Evolutionary conservation across 2,113 vertebrate species (phyloP).

Genomic region (Meles meles): DNA sequence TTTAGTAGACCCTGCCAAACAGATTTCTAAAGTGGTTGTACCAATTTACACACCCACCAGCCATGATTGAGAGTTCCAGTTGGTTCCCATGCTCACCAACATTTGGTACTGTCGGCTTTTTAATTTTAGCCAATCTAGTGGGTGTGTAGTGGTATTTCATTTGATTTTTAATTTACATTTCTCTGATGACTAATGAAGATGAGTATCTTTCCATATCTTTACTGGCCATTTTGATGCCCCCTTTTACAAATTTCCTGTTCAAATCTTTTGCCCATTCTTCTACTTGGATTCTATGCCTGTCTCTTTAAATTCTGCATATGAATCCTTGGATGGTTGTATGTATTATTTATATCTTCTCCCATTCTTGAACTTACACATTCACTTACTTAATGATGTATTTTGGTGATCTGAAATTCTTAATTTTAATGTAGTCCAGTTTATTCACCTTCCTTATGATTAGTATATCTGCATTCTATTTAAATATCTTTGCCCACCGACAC

Average conservation of each 20-base stretch:
- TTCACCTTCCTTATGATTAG: background rate
- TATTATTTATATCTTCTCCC: background rate
- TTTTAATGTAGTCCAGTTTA: background rate
- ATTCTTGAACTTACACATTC: background rate
- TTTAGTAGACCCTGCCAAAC: constrained; percentile 13
- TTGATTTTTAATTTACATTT: constrained; percentile 50
- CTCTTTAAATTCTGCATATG: constrained; percentile 13
- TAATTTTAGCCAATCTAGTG: constrained; percentile 52
- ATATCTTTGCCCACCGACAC: background rate
- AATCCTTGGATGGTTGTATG: background rate
- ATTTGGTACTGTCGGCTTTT: constrained; percentile 32
- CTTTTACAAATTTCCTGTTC: constrained; percentile 7
- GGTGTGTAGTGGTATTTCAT: background rate
- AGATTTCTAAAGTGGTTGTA: constrained; percentile 42
- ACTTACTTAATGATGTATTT: background rate
- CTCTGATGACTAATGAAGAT: background rate
- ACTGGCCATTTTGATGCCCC: background rate
- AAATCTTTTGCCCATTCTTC: constrained; percentile 19
- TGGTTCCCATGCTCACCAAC: background rate
- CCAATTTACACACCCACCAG: background rate
- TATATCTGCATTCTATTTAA: background rate
- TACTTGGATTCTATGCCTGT: background rate
- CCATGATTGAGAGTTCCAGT: background rate
- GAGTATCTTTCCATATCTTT: background rate
- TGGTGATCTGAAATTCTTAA: background rate